Base-by-base conservation (phyloP, 2,797 vertebrate genomes). In the Pipistrellus kuhlii region DNA sequence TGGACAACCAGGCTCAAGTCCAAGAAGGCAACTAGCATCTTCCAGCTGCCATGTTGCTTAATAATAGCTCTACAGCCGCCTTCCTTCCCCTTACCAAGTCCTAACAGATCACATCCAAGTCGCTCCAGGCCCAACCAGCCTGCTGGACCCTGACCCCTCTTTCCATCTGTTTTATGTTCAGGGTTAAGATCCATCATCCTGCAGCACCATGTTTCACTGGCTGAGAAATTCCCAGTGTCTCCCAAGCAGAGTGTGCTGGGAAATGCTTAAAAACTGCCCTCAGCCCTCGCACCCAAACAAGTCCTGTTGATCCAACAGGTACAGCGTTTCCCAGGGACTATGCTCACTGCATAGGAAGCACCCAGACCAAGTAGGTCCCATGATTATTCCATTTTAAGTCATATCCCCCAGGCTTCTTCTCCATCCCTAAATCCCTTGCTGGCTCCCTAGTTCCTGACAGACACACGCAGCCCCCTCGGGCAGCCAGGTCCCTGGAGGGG, bases 381-480 rank as follows among this genome's bases (percentile, higher is more conserved):
- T 7, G 68, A 17, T n/a, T 11, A 27, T 23, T 2, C 82, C 30
- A 13, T 6, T 32, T 27, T 10, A 30, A 44, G 57, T 30, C 13
- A 8, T 3, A 14, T 32, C 68, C 48, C 2, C 0, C 41, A 5
- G 57, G 8, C 8, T 53, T 10, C 38, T 44, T 48, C 27, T 18
- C 23, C 21, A n/a, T 6, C 23, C 25, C 68, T 17, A 55, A 44
- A 4, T 4, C 44, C 32, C 68, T 48, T 20, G 71, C 57, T 0
- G 1, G 30, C 2, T 7, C 6, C 32, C 76, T 41, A 38, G 64
- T 18, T 55, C 32, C n/a, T 14, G 32, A 64, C 4, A 4, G 1
- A 8, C 3, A 6, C 20, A 1, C 59, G 20, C 0, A 0, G 3
- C 30, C 30, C 8, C 21, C 4, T 5, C 0, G 0, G 59, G 23